phyloP scores from a whole-genome alignment of 2,797 vertebrate species.

The Lateolabrax maculatus region DNA sequence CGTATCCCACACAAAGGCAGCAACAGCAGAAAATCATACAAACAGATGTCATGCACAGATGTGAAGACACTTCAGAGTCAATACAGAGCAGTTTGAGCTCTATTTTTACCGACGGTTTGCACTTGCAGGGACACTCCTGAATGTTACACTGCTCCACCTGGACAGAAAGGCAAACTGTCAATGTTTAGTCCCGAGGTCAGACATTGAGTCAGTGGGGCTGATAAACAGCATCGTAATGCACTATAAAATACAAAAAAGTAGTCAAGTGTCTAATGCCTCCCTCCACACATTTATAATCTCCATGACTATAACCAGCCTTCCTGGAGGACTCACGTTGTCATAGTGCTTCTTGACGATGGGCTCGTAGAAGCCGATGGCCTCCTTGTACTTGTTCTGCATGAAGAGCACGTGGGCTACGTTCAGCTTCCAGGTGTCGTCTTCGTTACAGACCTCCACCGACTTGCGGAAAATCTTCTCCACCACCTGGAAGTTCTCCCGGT shows the following conservation, averaged over 20 bases:
- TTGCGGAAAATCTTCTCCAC: slow-evolving; percentile 97
- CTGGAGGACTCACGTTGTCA: slow-evolving; percentile 84
- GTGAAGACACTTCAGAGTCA: slow-evolving; percentile 52
- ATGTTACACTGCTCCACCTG: slow-evolving; percentile 90
- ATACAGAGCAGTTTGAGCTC: not conserved
- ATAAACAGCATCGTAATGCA: not conserved
- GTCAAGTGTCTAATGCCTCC: not conserved
- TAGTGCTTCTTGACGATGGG: slow-evolving; percentile 98
- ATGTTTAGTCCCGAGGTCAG: not conserved
- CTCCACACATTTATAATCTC: too few relatives aligned
- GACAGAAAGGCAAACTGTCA: slow-evolving; percentile 61
- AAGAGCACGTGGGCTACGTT: slow-evolving; percentile 97
- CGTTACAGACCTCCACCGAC: slow-evolving; percentile 94
- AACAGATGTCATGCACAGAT: slow-evolving; percentile 67
- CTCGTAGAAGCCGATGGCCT: slow-evolving; percentile 95
- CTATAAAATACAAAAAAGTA: not conserved
- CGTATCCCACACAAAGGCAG: not conserved
- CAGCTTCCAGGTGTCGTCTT: slow-evolving; percentile 95
- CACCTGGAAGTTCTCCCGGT: slow-evolving; percentile 94
- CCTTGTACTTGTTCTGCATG: slow-evolving; percentile 98
- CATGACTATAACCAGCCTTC: too few relatives aligned
- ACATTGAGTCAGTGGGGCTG: not conserved
- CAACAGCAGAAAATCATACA: not conserved
- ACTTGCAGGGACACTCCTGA: slow-evolving; percentile 89
- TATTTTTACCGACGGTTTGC: slow-evolving; percentile 87